Percentiles rank a stretch among this genome's conserved stretches.
Conservation (phyloP, 2,888 invertebrate genomes). For the Germaria angustata region DNA sequence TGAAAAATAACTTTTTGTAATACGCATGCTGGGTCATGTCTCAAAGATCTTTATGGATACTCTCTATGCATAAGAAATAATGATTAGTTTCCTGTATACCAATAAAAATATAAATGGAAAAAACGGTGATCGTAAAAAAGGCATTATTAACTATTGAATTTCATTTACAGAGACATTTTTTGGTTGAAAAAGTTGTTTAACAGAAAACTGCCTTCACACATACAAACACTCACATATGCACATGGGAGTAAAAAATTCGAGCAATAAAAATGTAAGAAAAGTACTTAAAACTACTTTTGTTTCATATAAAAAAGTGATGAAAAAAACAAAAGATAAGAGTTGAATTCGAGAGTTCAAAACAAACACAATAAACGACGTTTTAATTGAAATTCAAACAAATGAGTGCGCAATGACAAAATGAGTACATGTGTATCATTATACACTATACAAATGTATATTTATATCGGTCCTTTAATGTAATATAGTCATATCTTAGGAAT, state of each 20-base stretch:
- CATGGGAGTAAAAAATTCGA: not conserved
- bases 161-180: constrained; percentile 1
- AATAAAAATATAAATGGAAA: not conserved
- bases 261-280: constrained; percentile 20
- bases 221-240: not conserved
- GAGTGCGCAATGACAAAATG: not conserved
- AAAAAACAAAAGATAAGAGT: constrained; percentile 7
- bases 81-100: constrained; percentile 12
- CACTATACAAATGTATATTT: no score
- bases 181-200: not conserved
- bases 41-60: not conserved
- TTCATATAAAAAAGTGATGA: constrained; percentile 12
- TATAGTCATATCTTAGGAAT: no score
- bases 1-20: not conserved
- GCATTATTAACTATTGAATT: not conserved
- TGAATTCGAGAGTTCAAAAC: not conserved
- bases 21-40: constrained; percentile 41
- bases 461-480: no score
- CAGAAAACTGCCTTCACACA: not conserved
- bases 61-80: not conserved
- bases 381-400: not conserved
- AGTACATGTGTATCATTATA: no score
- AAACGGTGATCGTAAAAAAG: not conserved
- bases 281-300: constrained; percentile 35
- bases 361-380: not conserved